Conservation (phyloP, 2,888 invertebrate genomes). For the Acanthosoma haemorrhoidale region DNA sequence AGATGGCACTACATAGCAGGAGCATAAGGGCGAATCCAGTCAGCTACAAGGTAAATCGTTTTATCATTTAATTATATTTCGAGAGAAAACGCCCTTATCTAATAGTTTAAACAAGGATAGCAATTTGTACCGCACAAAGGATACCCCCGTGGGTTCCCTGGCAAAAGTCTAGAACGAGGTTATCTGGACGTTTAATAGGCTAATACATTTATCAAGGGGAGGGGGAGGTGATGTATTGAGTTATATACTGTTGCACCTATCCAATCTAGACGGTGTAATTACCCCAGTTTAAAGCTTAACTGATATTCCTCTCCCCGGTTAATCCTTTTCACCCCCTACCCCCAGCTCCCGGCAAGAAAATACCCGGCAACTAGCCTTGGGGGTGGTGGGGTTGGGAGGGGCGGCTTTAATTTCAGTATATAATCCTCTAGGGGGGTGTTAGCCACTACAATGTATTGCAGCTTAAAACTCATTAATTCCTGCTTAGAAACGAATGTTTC, state of each 20-base stretch:
- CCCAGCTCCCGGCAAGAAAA: slow-evolving; percentile 4
- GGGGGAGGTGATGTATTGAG: background rate
- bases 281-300: too few relatives aligned
- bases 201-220: background rate
- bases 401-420: background rate
- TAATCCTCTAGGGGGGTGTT: background rate
- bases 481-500: background rate
- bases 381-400: too few relatives aligned
- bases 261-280: background rate
- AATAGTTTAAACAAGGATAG: too few relatives aligned
- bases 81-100: too few relatives aligned
- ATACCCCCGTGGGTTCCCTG: too few relatives aligned
- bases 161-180: background rate
- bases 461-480: background rate
- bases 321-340: too few relatives aligned
- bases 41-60: too few relatives aligned
- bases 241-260: background rate
- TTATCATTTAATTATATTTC: too few relatives aligned
- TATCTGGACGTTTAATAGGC: background rate
- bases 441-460: background rate
- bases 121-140: too few relatives aligned
- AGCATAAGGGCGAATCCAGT: too few relatives aligned
- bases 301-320: too few relatives aligned
- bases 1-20: too few relatives aligned
- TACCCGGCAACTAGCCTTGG: background rate